Percentiles rank a stretch among this genome's conserved stretches.
Evolutionary conservation across 2,113 vertebrate species (phyloP).

Genomic region (Lamprotornis superbus): DNA sequence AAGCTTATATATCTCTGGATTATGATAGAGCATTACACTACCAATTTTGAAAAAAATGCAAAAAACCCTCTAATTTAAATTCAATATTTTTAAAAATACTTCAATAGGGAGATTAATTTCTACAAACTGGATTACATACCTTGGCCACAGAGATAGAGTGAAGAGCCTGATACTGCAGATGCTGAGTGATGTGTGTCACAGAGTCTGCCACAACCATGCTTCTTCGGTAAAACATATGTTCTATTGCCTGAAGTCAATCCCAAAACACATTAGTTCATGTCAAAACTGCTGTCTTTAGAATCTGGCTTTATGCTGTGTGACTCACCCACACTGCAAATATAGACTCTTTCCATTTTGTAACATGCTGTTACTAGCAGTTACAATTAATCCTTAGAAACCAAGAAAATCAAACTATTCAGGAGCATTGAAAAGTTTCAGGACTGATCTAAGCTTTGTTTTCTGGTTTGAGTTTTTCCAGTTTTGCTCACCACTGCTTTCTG

Average conservation of each 20-base stretch:
- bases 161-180: conserved; percentile 94
- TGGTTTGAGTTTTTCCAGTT: not conserved
- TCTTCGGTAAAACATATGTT: conserved; percentile 92
- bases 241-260: conserved; percentile 81
- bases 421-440: not conserved
- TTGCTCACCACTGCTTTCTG: not conserved
- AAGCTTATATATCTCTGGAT: not conserved
- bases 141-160: conserved; percentile 87
- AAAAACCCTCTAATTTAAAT: not conserved
- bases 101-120: not conserved
- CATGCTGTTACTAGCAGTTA: not conserved
- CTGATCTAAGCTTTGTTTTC: not conserved
- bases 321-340: not conserved
- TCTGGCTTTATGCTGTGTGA: not conserved
- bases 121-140: conserved; percentile 70
- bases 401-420: not conserved
- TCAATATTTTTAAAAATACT: not conserved
- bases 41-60: not conserved
- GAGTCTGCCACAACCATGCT: conserved; percentile 96
- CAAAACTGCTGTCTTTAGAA: not conserved
- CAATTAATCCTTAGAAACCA: not conserved
- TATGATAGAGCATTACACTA: not conserved
- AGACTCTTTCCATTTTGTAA: not conserved
- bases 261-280: not conserved
- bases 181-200: conserved; percentile 91